Base-by-base conservation (phyloP, 2,888 invertebrate genomes). In the Lasioglossum lativentre region DNA sequence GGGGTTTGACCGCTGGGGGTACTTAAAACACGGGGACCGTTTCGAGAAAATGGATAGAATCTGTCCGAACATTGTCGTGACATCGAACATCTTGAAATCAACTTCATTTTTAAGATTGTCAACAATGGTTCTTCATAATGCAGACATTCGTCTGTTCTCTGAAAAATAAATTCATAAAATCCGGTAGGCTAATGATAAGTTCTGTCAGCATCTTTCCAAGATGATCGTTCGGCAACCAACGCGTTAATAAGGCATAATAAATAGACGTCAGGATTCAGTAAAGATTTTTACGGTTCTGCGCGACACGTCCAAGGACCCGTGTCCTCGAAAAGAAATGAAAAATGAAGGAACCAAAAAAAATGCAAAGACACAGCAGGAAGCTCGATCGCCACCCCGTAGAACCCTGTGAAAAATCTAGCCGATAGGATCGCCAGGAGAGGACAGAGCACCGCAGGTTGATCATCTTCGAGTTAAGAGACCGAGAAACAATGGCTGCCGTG, bases 1-100 rank as follows among this genome's bases (percentile, higher is more conserved):
- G 12, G 83, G 85, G 83, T 68, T 85, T 87, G 90, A 85, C 92
- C 92, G 93, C 92, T 93, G 93, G 93, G 94, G 93, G 93, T 93
- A 92, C 70, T 77, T 80, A 56, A 70, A n/a, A 34, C 19, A 47
- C 45, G 34, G 34, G 71, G 45, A 45, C n/a, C 30, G 8, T 40
- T 56, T 56, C 70, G 68, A 42, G 30, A 52, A 52, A 52, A 52
- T 70, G 23, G n/a, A 27, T 42, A 2, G 23, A 23, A 81, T 56
- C 68, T 2, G 56, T 23, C 34, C 34, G 63, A 40, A 6, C 14
- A 30, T 63, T 30, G 27, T 30, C 59, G 5, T 30, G 16, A 14
- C 59, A 16, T 63, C 27, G 3, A 23, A 52, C 52, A n/a, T 3
- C 23, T 59, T 30, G 27, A 16, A 63, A n/a, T 63, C 16, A 63